Conservation (phyloP, 2,113 vertebrate species). For the Sceloporus tristichus region DNA sequence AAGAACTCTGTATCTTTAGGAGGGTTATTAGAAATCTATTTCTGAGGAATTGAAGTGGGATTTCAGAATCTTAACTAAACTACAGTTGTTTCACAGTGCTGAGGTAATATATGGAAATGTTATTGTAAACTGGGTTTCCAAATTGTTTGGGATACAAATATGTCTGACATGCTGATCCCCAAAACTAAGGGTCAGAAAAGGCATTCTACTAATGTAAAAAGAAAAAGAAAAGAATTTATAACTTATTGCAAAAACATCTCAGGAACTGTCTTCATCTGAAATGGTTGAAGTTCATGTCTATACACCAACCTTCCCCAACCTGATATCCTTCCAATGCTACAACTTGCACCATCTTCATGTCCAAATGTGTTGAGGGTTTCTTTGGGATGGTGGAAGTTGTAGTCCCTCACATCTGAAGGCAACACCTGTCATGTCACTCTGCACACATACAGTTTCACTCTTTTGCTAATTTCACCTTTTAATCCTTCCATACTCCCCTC, state of each 20-base stretch:
- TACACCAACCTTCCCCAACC: too few species aligned
- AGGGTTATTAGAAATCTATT: background rate
- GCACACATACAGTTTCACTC: too few species aligned
- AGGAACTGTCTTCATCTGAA: background rate
- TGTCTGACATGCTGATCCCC: background rate
- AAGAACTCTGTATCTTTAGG: background rate
- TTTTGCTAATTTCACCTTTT: too few species aligned
- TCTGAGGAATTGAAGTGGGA: background rate
- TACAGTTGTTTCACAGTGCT: background rate
- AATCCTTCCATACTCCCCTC: too few species aligned
- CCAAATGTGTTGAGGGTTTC: too few species aligned
- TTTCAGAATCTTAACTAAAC: conserved; percentile 14
- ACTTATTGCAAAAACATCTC: background rate
- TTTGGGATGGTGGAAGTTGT: background rate
- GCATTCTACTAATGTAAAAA: background rate
- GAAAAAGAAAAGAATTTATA: background rate
- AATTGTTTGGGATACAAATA: background rate
- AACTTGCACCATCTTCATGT: too few species aligned
- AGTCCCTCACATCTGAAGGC: too few species aligned
- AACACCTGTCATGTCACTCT: too few species aligned
- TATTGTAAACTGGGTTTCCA: background rate
- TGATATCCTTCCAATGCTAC: too few species aligned
- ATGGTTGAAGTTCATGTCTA: background rate
- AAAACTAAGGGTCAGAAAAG: background rate
- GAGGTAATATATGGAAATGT: background rate